Evolutionary conservation across 2,888 invertebrate genomes (phyloP), one percentile per base, ranked within the genome.

Genomic region (Eurois occulta): DNA sequence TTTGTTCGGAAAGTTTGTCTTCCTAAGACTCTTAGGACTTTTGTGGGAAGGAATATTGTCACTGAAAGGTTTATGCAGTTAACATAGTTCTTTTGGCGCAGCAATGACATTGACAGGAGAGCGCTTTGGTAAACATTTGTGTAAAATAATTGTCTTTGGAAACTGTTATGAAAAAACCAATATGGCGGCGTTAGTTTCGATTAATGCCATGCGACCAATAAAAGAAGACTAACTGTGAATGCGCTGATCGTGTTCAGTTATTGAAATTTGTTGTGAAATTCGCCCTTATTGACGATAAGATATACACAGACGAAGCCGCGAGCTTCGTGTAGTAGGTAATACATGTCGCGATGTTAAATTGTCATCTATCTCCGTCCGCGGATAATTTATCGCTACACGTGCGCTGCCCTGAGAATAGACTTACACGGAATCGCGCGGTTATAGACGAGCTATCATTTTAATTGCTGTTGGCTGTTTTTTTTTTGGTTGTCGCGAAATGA

Each of bases 321-420:
- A 38, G 65, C 38, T 38, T 38, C 38, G n/a, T 62, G 46, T 41
- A 72, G 62, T 52, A 13, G 18, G 38, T 41, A 48, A 69, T 60
- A 65, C 65, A 74, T 66, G 94, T 94, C 93, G 89, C 89, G 92
- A 94, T 92, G 93, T 95, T 95, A 95, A 95, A 95, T 93, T 90
- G 92, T 91, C 92, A 96, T 96, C 94, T 94, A 94, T 96, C 91
- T 90, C 77, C 87, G 95, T 95, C 95, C 85, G 85, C 90, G 89
- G 88, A 93, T 95, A 94, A 88, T 88, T 88, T 89, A 88, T 88
- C 55, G 55, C 70, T 89, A 89, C 88, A 88, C 88, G 88, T 88
- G 89, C 86, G 86, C 72, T 2, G 70, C 11, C 68, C 72, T 77
- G 24, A 75, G 77, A 86, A 88, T 89, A 89, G 88, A 89, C 58